A percentile compares a stretch with the other conserved stretches of the same genome.
These are phyloP conservation scores for Diogma glabrata DNA, from an alignment of 2,888 invertebrate species.

Conservation along the genomic window DNA sequence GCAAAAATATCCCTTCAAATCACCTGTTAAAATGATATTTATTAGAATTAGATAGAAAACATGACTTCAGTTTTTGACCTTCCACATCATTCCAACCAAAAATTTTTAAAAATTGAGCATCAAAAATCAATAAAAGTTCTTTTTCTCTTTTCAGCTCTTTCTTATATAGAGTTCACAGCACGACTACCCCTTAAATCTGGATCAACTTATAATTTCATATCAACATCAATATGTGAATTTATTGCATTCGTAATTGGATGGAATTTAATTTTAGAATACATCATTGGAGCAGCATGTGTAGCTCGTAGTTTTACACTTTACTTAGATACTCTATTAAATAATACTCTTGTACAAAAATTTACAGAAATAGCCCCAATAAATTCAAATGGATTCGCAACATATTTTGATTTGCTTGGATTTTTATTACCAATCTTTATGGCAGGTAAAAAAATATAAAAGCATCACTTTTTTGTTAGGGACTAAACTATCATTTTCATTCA, in stretches of 20 bases:
- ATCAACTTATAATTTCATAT: constrained; percentile 78
- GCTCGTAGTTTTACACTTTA: constrained; percentile 65
- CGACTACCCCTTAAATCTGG: constrained; percentile 68
- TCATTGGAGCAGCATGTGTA: constrained; percentile 68
- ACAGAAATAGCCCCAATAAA: constrained; percentile 47
- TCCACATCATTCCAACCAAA: constrained; percentile 6
- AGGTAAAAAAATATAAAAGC: constrained; percentile 34
- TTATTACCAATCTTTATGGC: constrained; percentile 52
- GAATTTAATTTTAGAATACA: constrained; percentile 77
- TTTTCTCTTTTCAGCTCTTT: constrained; percentile 48
- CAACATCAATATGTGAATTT: constrained; percentile 73
- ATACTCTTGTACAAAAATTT: constrained; percentile 51
- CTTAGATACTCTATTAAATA: constrained; percentile 52
- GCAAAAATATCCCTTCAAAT: too few species aligned
- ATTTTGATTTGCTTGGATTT: constrained; percentile 66
- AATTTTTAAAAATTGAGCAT: constrained; percentile 16
- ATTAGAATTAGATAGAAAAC: too few species aligned
- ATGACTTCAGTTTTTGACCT: too few species aligned
- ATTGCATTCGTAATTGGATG: constrained; percentile 82
- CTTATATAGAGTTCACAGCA: constrained; percentile 82
- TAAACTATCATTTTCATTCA: too few species aligned
- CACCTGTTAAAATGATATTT: too few species aligned
- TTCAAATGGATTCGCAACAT: constrained; percentile 44
- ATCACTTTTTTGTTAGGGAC: too few species aligned
- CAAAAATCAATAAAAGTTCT: too few species aligned